Evolutionary conservation across 1,140 invertebrate species (phyloP).

Genomic region (Chelonus insularis): DNA sequence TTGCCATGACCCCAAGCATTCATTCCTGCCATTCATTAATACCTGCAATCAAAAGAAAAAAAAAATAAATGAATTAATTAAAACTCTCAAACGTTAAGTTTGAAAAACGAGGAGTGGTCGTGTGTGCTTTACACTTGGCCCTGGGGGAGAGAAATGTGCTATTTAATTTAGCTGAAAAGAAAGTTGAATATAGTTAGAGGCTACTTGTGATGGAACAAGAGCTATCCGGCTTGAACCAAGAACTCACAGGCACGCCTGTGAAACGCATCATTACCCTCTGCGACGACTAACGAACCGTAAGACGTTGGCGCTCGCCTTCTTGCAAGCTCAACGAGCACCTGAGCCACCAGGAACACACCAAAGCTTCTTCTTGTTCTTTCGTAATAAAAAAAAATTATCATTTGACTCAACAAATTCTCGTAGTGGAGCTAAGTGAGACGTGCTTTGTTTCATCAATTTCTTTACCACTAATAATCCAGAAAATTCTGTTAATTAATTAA

Average conservation of each 20-base stretch:
- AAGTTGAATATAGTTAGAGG: not conserved
- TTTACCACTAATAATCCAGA: not conserved
- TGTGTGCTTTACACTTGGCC: not conserved
- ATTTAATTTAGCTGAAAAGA: conserved; percentile 19
- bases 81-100: not conserved
- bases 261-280: conserved; percentile 37
- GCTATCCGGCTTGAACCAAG: conserved; percentile 1
- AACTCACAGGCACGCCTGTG: conserved; percentile 3
- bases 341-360: conserved; percentile 5
- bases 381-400: not conserved
- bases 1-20: no score
- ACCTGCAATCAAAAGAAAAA: no score
- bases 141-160: not conserved
- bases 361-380: not conserved
- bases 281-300: conserved; percentile 37
- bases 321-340: conserved; percentile 21
- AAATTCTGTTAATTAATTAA: no score
- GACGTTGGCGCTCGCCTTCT: conserved; percentile 6
- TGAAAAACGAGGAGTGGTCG: conserved; percentile 2
- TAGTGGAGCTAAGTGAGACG: not conserved
- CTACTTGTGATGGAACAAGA: conserved; percentile 15
- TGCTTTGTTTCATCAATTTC: not conserved
- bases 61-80: not conserved
- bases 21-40: no score
- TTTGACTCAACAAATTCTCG: not conserved